Evolutionary conservation across 2,113 vertebrate genomes (phyloP).

Genomic region (Equus quagga): DNA sequence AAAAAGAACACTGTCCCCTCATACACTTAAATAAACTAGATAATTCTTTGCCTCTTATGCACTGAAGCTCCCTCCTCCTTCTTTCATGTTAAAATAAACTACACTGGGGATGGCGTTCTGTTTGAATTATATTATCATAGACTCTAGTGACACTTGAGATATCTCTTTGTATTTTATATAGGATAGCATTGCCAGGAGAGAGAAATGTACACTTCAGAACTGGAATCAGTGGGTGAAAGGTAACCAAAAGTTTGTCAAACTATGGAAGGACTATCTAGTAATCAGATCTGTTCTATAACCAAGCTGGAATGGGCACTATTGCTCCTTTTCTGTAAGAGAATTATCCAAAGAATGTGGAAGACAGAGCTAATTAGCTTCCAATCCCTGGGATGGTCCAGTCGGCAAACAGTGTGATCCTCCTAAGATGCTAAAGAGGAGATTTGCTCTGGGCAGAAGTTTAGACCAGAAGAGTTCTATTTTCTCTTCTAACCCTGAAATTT

Average conservation of each 20-base stretch:
- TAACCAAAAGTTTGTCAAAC: neutral
- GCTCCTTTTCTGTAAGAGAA: neutral
- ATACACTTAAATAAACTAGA: neutral
- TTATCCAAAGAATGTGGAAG: neutral
- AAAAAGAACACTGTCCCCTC: neutral
- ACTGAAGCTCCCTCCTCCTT: neutral
- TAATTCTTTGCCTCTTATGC: neutral
- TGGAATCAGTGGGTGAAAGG: neutral
- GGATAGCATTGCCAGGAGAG: neutral
- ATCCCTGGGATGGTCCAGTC: neutral
- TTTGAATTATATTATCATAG: neutral
- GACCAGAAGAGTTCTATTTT: neutral
- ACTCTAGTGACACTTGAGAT: neutral
- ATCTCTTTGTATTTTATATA: neutral
- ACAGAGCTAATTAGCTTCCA: neutral
- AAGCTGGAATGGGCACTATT: neutral
- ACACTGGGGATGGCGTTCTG: neutral
- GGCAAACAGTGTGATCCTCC: neutral
- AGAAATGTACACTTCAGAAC: neutral
- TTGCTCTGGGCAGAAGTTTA: neutral
- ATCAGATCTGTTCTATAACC: neutral
- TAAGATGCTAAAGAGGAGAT: neutral
- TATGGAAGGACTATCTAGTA: neutral
- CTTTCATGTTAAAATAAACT: conserved; percentile 14
- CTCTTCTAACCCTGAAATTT: neutral